phyloP scores from a whole-genome alignment of 2,113 vertebrate species.

The Solenodon paradoxus region DNA sequence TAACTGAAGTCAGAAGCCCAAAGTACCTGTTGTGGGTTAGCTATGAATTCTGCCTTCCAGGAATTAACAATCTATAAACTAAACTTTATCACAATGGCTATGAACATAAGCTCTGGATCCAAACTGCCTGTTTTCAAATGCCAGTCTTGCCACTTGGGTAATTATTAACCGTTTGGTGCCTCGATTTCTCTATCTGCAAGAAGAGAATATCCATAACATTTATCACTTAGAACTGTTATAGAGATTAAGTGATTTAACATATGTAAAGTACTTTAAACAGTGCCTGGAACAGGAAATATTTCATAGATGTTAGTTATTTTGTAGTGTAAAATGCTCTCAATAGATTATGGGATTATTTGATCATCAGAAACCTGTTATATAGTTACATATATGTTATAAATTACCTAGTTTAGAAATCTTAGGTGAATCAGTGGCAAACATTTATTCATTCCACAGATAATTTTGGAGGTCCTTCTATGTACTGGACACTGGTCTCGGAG shows the following conservation, averaged over 20 bases:
- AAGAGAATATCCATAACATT: background rate
- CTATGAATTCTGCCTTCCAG: background rate
- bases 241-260: background rate
- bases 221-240: background rate
- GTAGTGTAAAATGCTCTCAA: background rate
- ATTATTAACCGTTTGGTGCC: background rate
- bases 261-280: background rate
- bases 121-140: background rate
- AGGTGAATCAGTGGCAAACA: background rate
- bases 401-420: conserved; percentile 11
- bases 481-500: background rate
- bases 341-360: background rate
- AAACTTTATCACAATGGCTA: background rate
- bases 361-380: background rate
- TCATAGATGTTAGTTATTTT: background rate
- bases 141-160: background rate
- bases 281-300: background rate
- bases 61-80: background rate
- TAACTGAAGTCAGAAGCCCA: background rate
- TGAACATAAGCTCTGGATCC: background rate
- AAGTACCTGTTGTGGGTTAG: background rate
- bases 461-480: background rate
- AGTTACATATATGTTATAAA: no score
- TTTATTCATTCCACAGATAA: background rate
- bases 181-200: background rate